These are phyloP conservation scores for Ciona savignyi DNA, from an alignment of 23 tunicate genomes.

Conservation along the genomic window DNA sequence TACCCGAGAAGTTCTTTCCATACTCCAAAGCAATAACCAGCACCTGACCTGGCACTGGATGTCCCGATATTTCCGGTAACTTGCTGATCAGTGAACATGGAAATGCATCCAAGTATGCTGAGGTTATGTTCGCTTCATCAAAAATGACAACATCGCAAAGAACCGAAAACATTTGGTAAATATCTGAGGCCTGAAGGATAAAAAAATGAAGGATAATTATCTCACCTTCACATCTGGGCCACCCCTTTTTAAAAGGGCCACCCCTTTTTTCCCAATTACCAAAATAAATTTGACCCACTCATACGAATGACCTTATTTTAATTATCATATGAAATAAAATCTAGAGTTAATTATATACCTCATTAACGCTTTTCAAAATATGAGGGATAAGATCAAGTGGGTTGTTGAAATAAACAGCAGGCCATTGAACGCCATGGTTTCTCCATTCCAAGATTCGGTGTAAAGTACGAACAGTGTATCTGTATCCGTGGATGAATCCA, in stretches of 20 bases:
- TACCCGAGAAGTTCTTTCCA: conserved; percentile 73
- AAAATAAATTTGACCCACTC: no score
- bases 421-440: conserved; percentile 65
- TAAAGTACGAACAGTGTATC: conserved; percentile 62
- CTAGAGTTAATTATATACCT: no score
- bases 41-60: conserved; percentile 33
- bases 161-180: conserved; percentile 84
- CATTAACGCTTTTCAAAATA: conserved; percentile 65
- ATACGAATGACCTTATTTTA: no score
- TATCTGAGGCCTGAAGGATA: conserved; percentile 55
- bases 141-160: conserved; percentile 73
- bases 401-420: conserved; percentile 47
- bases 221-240: no score
- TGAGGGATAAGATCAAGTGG: conserved; percentile 58
- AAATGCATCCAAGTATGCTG: conserved; percentile 58
- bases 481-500: conserved; percentile 84
- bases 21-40: conserved; percentile 59
- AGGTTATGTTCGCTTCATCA: conserved; percentile 42
- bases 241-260: no score
- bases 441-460: conserved; percentile 71
- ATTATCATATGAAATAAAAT: no score
- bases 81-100: conserved; percentile 58
- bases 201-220: no score
- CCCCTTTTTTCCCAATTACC: no score
- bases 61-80: conserved; percentile 44